Conservation (phyloP, 53 echinoderm and acorn worm species). For the Hippasteria phrygiana region DNA sequence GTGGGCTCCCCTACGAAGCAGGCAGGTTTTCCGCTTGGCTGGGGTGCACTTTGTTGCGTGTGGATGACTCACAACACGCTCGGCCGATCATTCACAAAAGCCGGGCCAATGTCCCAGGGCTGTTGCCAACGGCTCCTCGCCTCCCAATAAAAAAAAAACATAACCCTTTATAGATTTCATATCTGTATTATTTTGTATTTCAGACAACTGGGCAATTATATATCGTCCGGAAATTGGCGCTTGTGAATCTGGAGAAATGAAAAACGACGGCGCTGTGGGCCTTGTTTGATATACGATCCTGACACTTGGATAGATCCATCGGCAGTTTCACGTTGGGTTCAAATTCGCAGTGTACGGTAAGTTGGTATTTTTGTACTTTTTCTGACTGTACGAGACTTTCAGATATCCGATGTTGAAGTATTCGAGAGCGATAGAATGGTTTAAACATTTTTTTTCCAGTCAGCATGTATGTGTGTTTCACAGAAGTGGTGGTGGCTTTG, state of each 20-base stretch:
- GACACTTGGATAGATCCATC: neutral
- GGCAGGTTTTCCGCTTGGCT: neutral
- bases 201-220: neutral
- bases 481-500: no score
- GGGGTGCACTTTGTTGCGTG: slow-evolving; percentile 6
- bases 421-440: no score
- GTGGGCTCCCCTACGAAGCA: neutral
- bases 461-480: no score
- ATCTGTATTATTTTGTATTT: slow-evolving; percentile 1
- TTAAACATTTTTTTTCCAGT: no score
- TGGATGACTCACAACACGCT: slow-evolving; percentile 35
- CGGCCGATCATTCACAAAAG: slow-evolving; percentile 11
- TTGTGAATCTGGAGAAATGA: neutral
- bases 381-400: no score
- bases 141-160: neutral
- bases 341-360: neutral
- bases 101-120: slow-evolving; percentile 1
- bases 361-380: neutral
- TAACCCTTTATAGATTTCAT: neutral
- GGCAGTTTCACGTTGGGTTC: neutral
- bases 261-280: neutral
- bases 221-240: neutral
- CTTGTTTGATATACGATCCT: neutral
- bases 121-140: neutral
- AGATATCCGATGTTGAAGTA: no score